Percentiles rank a stretch among this genome's conserved stretches.
Evolutionary conservation across 2,888 invertebrate genomes (phyloP).

Genomic region (Heteromyza rotundicornis): DNA sequence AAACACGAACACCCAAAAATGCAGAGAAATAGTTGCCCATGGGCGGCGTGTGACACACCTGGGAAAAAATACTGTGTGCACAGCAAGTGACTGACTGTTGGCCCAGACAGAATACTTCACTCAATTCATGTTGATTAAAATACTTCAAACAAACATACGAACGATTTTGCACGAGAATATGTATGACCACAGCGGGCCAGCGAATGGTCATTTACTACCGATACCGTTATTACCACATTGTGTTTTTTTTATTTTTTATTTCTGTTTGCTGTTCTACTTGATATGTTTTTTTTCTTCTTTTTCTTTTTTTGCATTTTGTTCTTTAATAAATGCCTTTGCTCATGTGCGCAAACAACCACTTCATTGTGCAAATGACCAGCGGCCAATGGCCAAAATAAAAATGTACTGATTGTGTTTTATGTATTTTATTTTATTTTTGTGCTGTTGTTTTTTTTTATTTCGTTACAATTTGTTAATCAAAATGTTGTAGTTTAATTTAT

Average conservation of each 20-base stretch:
- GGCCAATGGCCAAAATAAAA: background rate
- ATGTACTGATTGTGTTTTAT: background rate
- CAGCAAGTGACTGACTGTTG: no score
- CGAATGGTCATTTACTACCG: background rate
- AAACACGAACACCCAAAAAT: no score
- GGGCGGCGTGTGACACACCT: no score
- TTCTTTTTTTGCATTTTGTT: background rate
- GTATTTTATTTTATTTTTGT: background rate
- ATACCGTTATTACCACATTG: slow-evolving; percentile 1
- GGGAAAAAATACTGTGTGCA: no score
- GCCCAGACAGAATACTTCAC: no score
- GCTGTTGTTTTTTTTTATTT: no score
- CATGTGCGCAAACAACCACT: background rate
- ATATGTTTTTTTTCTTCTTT: background rate
- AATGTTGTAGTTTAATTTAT: background rate
- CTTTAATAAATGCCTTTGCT: slow-evolving; percentile 2
- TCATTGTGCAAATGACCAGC: background rate
- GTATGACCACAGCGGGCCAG: no score
- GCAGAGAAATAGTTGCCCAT: no score
- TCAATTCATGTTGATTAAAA: no score
- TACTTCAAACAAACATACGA: no score
- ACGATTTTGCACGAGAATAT: no score
- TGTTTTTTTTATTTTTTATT: no score
- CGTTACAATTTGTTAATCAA: background rate
- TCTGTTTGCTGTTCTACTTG: background rate